Base-by-base conservation (phyloP, 2,797 vertebrate species). In the Pipistrellus nathusii region DNA sequence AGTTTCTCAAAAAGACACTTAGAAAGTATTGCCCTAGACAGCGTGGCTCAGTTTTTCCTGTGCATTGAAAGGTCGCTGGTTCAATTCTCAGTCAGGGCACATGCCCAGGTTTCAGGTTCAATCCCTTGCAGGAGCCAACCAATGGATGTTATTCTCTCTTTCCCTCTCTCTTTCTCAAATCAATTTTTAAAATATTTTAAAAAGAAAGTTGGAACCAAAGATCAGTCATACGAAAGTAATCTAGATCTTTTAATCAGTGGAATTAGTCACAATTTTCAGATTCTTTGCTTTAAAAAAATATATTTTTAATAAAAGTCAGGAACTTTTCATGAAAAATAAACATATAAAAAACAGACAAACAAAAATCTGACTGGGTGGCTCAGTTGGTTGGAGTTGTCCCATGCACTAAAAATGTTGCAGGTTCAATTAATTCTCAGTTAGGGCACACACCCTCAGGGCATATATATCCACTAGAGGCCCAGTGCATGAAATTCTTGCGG, bases 241-340 rank as follows among this genome's bases (percentile, higher is more conserved):
- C 23, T 46, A 41, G 9, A 88, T 93, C 53, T 88, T 68, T 48
- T 85, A 57, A 69, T 48, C 32, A 48, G 27, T 64, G 5, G 11
- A 51, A 55, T 66, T 32, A 57, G 30, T 55, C 59, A 91, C 35
- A 25, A n/a, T 91, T 93, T 94, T 81, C 73, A 57, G 72, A 80
- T 41, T 72, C 30, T 57, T 53, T 8, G 18, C 64, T 38, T 85
- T 84, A 71, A 84, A 87, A 87, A 93, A 80, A 23, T 64, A n/a
- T 72, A 87, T 80, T 80, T 77, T 78, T 78, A 73, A 73, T 44
- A 30, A 68, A 92, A 87, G 6, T 73, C 51, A 85, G 18, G 17
- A 81, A 89, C 64, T 57, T 44, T 73, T 23, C 14, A 78, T 46
- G 35, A 92, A 84, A 44, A 77, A 91, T 12, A 80, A 72, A 75